Conservation (phyloP, 92 coral and sea anemone species). For the Blastomussa wellsi region DNA sequence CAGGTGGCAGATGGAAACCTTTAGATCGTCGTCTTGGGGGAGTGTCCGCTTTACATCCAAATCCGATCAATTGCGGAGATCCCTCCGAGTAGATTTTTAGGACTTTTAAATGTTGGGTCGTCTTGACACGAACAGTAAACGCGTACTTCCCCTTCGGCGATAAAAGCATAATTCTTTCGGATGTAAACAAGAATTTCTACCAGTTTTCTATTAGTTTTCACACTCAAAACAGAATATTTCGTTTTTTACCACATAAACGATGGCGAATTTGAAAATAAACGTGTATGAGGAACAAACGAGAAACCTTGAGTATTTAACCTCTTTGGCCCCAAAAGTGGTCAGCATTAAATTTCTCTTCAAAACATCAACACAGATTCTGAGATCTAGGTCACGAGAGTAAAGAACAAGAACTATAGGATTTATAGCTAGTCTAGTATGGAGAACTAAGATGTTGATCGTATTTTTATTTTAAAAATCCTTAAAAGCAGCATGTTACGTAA, state of each 20-base stretch:
- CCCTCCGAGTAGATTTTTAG: slow-evolving; percentile 8
- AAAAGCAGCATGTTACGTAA: not conserved
- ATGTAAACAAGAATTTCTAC: not conserved
- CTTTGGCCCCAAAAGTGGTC: not conserved
- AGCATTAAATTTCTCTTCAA: slow-evolving; percentile 2
- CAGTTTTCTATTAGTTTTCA: not conserved
- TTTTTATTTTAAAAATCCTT: not conserved
- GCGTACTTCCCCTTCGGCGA: not conserved
- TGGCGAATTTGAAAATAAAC: not conserved
- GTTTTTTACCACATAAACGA: not conserved
- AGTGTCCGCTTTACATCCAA: slow-evolving; percentile 7
- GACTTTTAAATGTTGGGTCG: not conserved
- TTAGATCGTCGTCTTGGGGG: not conserved
- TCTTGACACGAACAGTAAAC: not conserved
- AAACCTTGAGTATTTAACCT: not conserved
- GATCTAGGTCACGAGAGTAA: not conserved
- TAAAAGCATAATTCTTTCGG: not conserved
- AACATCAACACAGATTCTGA: not conserved
- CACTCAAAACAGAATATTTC: not conserved
- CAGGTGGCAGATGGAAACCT: not conserved
- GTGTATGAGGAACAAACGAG: not conserved
- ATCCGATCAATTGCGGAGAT: slow-evolving; percentile 34
- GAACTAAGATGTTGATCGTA: not conserved
- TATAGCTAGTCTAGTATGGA: not conserved
- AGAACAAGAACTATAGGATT: not conserved